Conservation (phyloP, 1,140 invertebrate species). For the Steinernema feltiae region DNA sequence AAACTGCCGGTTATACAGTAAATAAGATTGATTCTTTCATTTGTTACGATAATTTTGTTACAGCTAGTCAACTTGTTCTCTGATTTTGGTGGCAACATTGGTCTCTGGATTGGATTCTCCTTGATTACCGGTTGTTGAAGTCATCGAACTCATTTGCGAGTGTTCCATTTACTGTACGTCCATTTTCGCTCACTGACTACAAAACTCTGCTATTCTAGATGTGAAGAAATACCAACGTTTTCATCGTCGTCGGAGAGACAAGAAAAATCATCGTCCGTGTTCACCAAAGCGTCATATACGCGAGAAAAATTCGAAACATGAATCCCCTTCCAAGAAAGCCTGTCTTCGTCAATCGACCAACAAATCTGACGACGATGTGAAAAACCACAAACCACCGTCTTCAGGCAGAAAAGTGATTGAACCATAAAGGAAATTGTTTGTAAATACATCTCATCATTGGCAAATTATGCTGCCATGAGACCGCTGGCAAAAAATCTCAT, state of each 20-base stretch:
- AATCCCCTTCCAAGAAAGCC: background rate
- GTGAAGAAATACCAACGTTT: background rate
- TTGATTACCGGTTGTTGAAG: slow-evolving; percentile 55
- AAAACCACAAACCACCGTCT: background rate
- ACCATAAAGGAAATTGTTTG: background rate
- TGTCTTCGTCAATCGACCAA: background rate
- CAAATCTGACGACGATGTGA: background rate
- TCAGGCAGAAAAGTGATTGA: background rate
- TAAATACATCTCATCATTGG: background rate
- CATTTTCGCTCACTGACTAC: background rate
- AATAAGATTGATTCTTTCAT: no score
- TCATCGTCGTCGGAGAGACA: background rate
- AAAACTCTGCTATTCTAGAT: background rate
- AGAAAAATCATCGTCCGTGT: background rate
- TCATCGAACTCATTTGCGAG: slow-evolving; percentile 50
- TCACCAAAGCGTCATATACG: background rate
- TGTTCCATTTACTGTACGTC: background rate
- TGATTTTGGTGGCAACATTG: slow-evolving; percentile 57
- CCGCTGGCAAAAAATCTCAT: background rate
- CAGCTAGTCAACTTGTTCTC: slow-evolving; percentile 57
- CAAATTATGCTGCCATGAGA: background rate
- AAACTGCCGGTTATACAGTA: slow-evolving; percentile 57
- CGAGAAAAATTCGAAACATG: background rate
- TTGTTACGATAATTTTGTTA: no score
- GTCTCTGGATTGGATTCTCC: slow-evolving; percentile 57